A percentile compares a stretch with the other conserved stretches of the same genome.
phyloP scores from a whole-genome alignment of 2,113 vertebrate species.

The Mandrillus leucophaeus region DNA sequence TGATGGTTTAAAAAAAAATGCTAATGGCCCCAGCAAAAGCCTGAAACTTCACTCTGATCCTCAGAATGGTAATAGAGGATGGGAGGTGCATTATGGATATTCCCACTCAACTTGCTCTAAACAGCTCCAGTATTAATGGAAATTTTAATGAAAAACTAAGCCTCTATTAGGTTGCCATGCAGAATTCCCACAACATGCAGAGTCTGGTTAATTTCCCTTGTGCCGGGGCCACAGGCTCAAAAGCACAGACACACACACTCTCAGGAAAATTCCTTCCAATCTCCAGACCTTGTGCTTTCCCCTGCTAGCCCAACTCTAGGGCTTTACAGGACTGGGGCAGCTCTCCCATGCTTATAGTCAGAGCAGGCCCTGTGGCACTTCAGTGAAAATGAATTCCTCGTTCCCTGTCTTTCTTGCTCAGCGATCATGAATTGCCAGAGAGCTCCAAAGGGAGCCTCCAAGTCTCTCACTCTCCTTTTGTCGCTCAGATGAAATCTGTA shows the following conservation, averaged over 20 bases:
- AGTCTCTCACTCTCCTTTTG: not conserved
- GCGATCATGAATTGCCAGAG: not conserved
- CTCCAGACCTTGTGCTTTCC: not conserved
- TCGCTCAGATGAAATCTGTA: not conserved
- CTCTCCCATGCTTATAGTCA: not conserved
- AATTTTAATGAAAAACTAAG: conserved; percentile 84
- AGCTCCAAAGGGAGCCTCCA: not conserved
- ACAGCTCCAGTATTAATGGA: conserved; percentile 83
- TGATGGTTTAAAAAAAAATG: not conserved
- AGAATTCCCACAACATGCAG: conserved; percentile 54
- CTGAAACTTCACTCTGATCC: not conserved
- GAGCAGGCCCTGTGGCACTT: not conserved
- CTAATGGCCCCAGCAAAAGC: not conserved
- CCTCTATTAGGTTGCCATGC: conserved; percentile 58
- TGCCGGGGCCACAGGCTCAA: not conserved
- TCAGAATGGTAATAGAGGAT: not conserved
- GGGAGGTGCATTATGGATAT: not conserved
- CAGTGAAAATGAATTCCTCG: not conserved
- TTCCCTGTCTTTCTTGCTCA: not conserved
- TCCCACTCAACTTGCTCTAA: conserved; percentile 74
- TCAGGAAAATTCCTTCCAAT: not conserved
- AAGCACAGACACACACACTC: not conserved
- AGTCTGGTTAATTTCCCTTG: conserved; percentile 65
- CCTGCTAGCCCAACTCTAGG: not conserved
- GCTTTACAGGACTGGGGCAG: not conserved